Base-by-base conservation (phyloP, 2,797 vertebrate genomes). In the Coendou prehensilis region DNA sequence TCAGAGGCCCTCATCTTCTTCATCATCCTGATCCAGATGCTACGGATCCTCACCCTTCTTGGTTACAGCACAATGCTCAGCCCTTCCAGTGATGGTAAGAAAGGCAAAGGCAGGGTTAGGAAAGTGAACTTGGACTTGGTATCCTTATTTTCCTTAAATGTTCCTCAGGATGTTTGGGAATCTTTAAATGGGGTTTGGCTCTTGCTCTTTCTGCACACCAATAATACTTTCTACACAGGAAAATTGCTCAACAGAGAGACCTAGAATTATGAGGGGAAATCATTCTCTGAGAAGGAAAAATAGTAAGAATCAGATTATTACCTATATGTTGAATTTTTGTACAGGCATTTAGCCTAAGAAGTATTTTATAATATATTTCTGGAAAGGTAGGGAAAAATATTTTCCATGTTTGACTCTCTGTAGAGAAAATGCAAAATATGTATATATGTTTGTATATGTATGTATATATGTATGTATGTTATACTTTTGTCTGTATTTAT, bases 41-140 rank as follows among this genome's bases (percentile, higher is more conserved):
- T 57, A n/a, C 9, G 56, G 26, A 7, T 5, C 0, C 1, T 4
- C 9, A 5, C 11, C 5, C 3, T 7, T 4, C 18, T 5, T 13
- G 13, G 22, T 56, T 4, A 52, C 1, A 56, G 2, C 3, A 20
- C 1, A 9, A 2, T 8, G 23, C 11, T 69, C 17, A 10, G 1
- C 56, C 22, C 5, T 71, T 26, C 1, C 2, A 17, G 18, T 1
- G 45, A 59, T n/a, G 1, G 0, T 75, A 14, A 37, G 61, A 47
- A 59, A 82, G 18, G 2, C 1, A 47, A 28, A 45, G 8, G 15
- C 17, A 15, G 61, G n/a, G 5, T 0, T 63, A 9, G 10, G 6
- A 85, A 30, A 41, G 22, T 54, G 61, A 30, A 45, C 33, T 9
- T 37, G 5, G 1, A 7, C 54, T 92, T 2, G 15, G 3, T 17